Base-by-base conservation (phyloP, 2,888 invertebrate genomes). In the Drosophila nigricruria region DNA sequence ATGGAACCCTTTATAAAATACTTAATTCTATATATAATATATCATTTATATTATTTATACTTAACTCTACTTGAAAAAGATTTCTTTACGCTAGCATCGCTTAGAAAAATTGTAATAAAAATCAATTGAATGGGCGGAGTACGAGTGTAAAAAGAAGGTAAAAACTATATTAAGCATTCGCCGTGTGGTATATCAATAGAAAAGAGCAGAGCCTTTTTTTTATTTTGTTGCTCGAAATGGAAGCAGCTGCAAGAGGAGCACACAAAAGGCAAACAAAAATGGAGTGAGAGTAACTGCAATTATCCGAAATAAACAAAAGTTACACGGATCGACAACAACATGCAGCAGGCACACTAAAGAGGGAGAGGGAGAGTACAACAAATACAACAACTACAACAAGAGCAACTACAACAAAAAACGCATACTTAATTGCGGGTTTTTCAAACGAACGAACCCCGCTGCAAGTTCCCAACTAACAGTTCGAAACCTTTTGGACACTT, bases 271-370 rank as follows among this genome's bases (percentile, higher is more conserved):
- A 73, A 69, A 73, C 65, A 63, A 47, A 72, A 49, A 70, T 50
- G 58, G 70, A 73, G 69, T 79, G 71, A 72, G 74, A 77, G 80
- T 86, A 88, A 90, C 91, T 82, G 86, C 90, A 90, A 90, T 91
- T 90, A 90, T 79, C 81, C 77, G 78, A 82, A 89, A 91, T 90
- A 90, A 90, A 88, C 87, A 90, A 80, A 91, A 90, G 88, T 91
- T 91, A 89, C 86, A 82, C 67, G 70, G 70, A 75, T 71, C 77
- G 70, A 70, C 63, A 59, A 56, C 50, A 70, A 77, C 70, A 42
- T 56, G 49, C 73, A 53, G 52, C 60, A 43, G 47, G 74, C 73
- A 38, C 38, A 30, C 47, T 30, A 16, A 49, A 30, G 4, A 49
- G 47, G 25, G 53, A 30, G 4, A 49, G 47, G 25, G 53, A 30